Conservation (phyloP, 2,888 invertebrate genomes). For the Thecocarcelia acutangulata region DNA sequence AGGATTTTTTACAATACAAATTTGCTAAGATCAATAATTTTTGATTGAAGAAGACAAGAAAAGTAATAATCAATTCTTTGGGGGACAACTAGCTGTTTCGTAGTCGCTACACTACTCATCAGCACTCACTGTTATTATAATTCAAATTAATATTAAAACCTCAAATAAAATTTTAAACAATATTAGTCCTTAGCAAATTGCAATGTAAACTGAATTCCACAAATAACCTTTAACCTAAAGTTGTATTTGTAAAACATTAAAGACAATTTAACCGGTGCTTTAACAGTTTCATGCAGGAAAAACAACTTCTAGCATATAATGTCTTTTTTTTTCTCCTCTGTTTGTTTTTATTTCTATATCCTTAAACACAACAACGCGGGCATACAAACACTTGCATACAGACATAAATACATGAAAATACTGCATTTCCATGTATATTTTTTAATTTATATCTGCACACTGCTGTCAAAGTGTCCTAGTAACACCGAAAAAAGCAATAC, state of each 20-base stretch:
- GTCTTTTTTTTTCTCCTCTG: constrained; percentile 16
- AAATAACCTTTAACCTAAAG: constrained; percentile 24
- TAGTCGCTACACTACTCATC: too few relatives aligned
- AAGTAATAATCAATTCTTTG: too few relatives aligned
- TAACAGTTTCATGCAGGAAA: neutral
- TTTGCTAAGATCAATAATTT: too few relatives aligned
- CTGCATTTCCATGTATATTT: constrained; percentile 69
- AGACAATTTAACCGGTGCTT: constrained; percentile 4
- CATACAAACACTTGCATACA: constrained; percentile 2
- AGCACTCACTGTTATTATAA: too few relatives aligned
- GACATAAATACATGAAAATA: constrained; percentile 52
- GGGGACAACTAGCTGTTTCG: too few relatives aligned
- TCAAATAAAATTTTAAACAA: too few relatives aligned
- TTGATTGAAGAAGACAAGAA: too few relatives aligned
- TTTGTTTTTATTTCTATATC: constrained; percentile 52
- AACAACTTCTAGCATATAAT: constrained; percentile 35
- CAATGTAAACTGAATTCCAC: neutral
- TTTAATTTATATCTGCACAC: constrained; percentile 69
- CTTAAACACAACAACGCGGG: constrained; percentile 30
- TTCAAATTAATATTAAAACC: too few relatives aligned
- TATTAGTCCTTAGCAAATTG: neutral
- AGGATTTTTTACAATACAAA: too few relatives aligned
- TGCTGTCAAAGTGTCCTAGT: constrained; percentile 71
- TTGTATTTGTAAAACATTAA: constrained; percentile 5
- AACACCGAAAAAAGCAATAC: constrained; percentile 69